A percentile compares a stretch with the other conserved stretches of the same genome.
phyloP scores from a whole-genome alignment of 2,797 vertebrate species.

The Anniella stebbinsi region DNA sequence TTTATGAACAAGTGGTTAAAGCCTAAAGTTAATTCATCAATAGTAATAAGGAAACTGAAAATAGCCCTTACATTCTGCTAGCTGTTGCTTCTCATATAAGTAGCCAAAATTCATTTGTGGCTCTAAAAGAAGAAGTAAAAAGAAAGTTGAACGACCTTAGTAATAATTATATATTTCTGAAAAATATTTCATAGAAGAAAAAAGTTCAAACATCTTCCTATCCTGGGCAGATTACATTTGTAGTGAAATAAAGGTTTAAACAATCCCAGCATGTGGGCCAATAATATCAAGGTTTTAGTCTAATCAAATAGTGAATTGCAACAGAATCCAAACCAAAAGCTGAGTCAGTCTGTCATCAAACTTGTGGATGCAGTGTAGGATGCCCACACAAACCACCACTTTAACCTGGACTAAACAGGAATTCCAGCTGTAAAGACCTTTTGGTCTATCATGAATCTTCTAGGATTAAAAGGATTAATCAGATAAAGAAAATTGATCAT shows the following conservation, averaged over 20 bases:
- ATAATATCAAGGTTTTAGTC: constrained; percentile 57
- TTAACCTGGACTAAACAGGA: constrained; percentile 75
- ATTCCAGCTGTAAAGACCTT: constrained; percentile 83
- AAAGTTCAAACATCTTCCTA: constrained; percentile 46
- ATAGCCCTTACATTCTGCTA: constrained; percentile 85
- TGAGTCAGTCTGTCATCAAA: constrained; percentile 75
- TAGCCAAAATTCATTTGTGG: constrained; percentile 81
- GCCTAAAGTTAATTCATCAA: neutral
- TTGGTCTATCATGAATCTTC: constrained; percentile 85
- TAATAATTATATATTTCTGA: constrained; percentile 35
- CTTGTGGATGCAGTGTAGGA: constrained; percentile 61
- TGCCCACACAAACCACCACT: constrained; percentile 71
- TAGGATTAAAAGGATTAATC: constrained; percentile 93
- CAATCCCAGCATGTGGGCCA: constrained; percentile 64
- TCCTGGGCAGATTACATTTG: constrained; percentile 49
- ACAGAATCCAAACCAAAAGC: constrained; percentile 66
- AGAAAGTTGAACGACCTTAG: constrained; percentile 37
- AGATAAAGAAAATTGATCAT: constrained; percentile 88
- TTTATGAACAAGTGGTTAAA: neutral
- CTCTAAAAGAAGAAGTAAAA: constrained; percentile 69
- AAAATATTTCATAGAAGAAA: constrained; percentile 49
- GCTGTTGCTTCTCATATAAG: constrained; percentile 88
- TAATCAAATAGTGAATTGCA: constrained; percentile 72
- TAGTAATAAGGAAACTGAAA: constrained; percentile 52
- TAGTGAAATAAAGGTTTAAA: constrained; percentile 66